Conservation (phyloP, 2,888 invertebrate genomes). For the Itoplectis maculator region DNA sequence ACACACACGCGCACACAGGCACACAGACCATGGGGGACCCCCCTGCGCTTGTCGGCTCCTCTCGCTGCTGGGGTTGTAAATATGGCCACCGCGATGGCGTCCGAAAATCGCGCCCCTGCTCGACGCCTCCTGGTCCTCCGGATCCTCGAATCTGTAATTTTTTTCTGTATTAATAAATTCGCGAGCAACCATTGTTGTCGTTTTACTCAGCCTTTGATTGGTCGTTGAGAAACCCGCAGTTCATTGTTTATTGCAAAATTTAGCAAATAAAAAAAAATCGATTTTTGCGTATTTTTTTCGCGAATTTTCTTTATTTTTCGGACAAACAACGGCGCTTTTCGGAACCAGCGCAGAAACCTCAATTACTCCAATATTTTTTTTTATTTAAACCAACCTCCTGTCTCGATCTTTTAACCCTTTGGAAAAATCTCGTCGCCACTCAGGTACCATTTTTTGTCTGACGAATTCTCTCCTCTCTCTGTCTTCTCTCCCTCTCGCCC, state of each 20-base stretch:
- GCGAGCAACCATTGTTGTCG: too few relatives aligned
- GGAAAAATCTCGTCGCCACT: background rate
- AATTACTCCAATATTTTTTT: too few relatives aligned
- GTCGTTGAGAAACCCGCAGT: too few relatives aligned
- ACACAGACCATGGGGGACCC: constrained; percentile 76
- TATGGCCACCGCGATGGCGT: constrained; percentile 83
- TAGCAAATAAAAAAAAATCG: too few relatives aligned
- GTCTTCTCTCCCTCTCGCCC: background rate
- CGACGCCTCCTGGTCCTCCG: background rate
- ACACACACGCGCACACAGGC: too few relatives aligned
- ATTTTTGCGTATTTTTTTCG: background rate
- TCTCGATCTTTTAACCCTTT: constrained; percentile 7
- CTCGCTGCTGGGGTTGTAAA: constrained; percentile 76
- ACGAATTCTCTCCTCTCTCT: background rate
- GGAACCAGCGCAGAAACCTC: too few relatives aligned
- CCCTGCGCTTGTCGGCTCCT: constrained; percentile 73
- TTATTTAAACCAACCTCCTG: background rate
- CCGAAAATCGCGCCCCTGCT: constrained; percentile 63
- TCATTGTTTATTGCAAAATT: too few relatives aligned
- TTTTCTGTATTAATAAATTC: too few relatives aligned
- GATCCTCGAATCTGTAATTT: background rate
- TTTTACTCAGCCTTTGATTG: too few relatives aligned
- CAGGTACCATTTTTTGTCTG: constrained; percentile 30
- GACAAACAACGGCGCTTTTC: too few relatives aligned
- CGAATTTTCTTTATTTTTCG: too few relatives aligned